Base-by-base conservation (phyloP, 2,888 invertebrate species). In the Melieria picta region DNA sequence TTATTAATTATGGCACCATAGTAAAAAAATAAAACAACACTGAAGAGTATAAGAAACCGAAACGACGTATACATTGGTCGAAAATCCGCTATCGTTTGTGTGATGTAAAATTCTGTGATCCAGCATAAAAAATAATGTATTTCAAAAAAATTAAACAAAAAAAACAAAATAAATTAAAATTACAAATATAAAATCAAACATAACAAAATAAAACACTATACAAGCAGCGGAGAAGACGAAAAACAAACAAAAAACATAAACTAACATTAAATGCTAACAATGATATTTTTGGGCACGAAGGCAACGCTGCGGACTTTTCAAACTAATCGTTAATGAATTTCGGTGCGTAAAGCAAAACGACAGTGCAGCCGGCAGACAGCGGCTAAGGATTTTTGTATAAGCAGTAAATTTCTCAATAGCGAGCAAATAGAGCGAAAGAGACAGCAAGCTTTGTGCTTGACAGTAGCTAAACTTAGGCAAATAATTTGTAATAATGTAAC, bases 21-120 rank as follows among this genome's bases (percentile, higher is more conserved):
- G 2, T 30, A 30, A 30, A 30, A 30, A 30, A 30, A 30, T 3
- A 30, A 30, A 30, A 30, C 30, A 30, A 30, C 30, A 30, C 30
- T 30, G 30, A 30, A 30, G 30, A 30, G 30, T 30, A 30, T 30
- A 30, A 30, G 30, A 30, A 30, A 30, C 30, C 30, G 30, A 55
- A 74, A 71, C 45, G 61, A 68, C 42, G 74, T 69, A 71, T 74
- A 66, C 63, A 72, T 69, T 69, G 63, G 61, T 52, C 50, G 60
- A 64, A 62, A 61, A 71, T 67, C 50, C 61, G 65, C 65, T 74
- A 72, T 85, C 81, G 82, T 85, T 85, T 86, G 86, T 86, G 86
- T 85, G 85, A 85, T 85, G 84, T 78, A 82, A 85, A 83, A 83
- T 85, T 86, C 86, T 87, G 86, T 87, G 86, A 87, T 87, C 83